Base-by-base conservation (phyloP, 1,140 invertebrate species). In the Leptinotarsa defecta region DNA sequence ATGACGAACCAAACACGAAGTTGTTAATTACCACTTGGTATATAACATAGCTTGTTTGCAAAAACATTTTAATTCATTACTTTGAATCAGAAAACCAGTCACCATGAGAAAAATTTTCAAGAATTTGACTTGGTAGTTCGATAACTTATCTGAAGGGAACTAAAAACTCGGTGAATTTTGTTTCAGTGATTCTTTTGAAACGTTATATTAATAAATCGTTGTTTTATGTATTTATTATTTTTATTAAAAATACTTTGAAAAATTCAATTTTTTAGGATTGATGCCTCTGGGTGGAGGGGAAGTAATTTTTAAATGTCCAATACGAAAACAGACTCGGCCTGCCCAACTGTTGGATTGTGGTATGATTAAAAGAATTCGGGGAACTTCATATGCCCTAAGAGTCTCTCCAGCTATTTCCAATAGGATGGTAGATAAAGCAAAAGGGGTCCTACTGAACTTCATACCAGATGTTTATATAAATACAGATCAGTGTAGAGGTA, bases 381-480 rank as follows among this genome's bases (percentile, higher is more conserved):
- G 98, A 6, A 89, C 94, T 17, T 93, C 95, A 49, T 98, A 93
- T 87, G 92, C 95, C 17, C 89, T 96, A 27, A 89, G 96, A 80
- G 94, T 98, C 1, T 97, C 97, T 17, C 97, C 97, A 49, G 92
- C 93, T 1, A 92, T 97, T 81, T 92, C 94, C 4, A 98, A 96
- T 87, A 89, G 98, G 83, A 93, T 99, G 77, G 93, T 99, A 17
- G 96, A 98, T 82, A 88, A 94, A 17, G 93, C 97, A 5, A 98
- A 99, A 88, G 93, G 94, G 70, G 90, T 95, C 8, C 90, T 99
- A 81, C 88, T 97, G 2, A 94, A 97, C 65, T 99, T 95, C 85
- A 83, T 99, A 48, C 94, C 97, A 13, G 98, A 99, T 88, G 92
- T 99, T 72, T 99, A 97, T 83, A 96, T 99, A 77, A 93, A 94